A percentile compares a stretch with the other conserved stretches of the same genome.
These are phyloP conservation scores for Halictus rubicundus DNA, from an alignment of 1,140 invertebrate genomes.

Conservation along the genomic window DNA sequence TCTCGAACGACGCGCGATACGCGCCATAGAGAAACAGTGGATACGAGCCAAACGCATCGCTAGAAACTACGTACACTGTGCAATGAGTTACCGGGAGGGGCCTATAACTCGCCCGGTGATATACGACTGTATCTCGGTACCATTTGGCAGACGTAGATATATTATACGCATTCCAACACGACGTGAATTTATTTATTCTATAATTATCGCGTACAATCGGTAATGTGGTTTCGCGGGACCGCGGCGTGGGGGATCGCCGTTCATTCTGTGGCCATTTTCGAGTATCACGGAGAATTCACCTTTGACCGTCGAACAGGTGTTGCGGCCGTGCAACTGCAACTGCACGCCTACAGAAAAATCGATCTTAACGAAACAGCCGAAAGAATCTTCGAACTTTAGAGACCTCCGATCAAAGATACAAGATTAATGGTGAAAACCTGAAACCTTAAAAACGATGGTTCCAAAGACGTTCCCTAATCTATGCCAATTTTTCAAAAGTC, in stretches of 20 bases:
- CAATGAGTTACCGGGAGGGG: constrained; percentile 79
- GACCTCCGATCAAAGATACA: no score
- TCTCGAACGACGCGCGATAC: constrained; percentile 68
- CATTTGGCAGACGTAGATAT: constrained; percentile 81
- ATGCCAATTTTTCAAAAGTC: no score
- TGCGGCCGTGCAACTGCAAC: background rate
- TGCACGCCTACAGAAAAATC: background rate
- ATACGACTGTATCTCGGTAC: constrained; percentile 80
- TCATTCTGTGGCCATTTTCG: constrained; percentile 56
- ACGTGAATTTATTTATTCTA: constrained; percentile 81
- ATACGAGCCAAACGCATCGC: constrained; percentile 77
- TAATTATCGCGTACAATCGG: constrained; percentile 80
- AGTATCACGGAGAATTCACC: constrained; percentile 39
- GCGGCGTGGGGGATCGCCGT: constrained; percentile 43
- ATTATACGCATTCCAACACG: constrained; percentile 79
- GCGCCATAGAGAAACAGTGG: constrained; percentile 72
- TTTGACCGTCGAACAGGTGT: constrained; percentile 17
- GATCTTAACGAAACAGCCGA: no score
- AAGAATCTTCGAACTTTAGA: no score
- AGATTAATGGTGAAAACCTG: no score
- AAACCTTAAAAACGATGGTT: no score
- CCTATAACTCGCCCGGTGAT: constrained; percentile 80
- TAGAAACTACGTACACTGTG: constrained; percentile 67
- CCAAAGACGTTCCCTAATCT: no score
- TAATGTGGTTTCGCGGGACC: constrained; percentile 70